These are phyloP conservation scores for Bellardia bayeri DNA, from an alignment of 2,888 invertebrate species.

Conservation along the genomic window DNA sequence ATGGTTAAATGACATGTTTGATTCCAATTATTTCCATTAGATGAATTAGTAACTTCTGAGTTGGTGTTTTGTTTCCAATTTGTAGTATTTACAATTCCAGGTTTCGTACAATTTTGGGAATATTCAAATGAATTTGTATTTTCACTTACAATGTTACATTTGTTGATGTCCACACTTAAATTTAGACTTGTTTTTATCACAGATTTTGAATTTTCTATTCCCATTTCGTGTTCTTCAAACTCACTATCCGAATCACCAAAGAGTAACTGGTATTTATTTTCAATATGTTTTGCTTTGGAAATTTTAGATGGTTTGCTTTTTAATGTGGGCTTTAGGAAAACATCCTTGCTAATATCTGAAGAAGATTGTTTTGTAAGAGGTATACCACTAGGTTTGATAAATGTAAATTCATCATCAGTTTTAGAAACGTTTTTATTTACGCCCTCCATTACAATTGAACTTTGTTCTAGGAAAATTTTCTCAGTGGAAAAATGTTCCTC, in stretches of 20 bases:
- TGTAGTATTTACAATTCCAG: neutral
- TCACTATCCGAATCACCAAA: slow-evolving; percentile 68
- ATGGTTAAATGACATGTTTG: neutral
- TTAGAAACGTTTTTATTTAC: no score
- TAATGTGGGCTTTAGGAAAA: slow-evolving; percentile 3
- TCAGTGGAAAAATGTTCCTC: slow-evolving; percentile 24
- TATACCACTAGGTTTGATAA: slow-evolving; percentile 11
- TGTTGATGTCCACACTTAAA: neutral
- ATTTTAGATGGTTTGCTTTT: slow-evolving; percentile 3
- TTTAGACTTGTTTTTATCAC: slow-evolving; percentile 44
- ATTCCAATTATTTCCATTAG: neutral
- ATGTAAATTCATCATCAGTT: slow-evolving; percentile 15
- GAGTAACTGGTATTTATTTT: slow-evolving; percentile 44
- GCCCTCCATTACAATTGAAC: neutral
- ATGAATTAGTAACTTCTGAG: neutral
- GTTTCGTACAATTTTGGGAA: neutral
- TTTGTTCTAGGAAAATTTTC: slow-evolving; percentile 18
- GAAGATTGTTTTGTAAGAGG: neutral
- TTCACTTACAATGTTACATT: neutral
- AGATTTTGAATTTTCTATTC: slow-evolving; percentile 14
- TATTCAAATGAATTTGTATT: neutral
- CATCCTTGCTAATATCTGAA: neutral
- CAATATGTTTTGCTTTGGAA: neutral
- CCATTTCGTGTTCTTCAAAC: slow-evolving; percentile 13
- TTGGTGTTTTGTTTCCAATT: neutral